Evolutionary conservation across 2,113 vertebrate genomes (phyloP), one percentile per base, ranked within the genome.

Genomic region (Periophthalmus modestus): DNA sequence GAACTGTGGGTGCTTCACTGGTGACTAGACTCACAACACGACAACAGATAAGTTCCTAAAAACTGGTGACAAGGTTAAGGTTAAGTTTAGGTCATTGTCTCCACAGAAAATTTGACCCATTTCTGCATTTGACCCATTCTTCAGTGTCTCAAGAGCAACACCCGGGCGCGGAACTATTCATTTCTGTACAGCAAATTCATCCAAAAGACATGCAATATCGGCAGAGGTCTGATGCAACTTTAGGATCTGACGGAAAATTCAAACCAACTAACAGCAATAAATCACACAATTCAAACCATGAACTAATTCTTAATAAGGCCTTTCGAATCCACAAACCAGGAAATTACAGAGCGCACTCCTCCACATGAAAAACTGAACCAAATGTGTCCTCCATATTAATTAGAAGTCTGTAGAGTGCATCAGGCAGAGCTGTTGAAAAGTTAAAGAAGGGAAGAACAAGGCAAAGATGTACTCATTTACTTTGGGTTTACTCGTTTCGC

Each of bases 281-380:
- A 65, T 34, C 61, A 36, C 14, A 15, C 7, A 36, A 36, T 19
- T 65, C 61, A 39, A 65, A 15, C 28, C 18, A 39, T 3, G 2
- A 65, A 65, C 61, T 36, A 65, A 65, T 65, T 36, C 33, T 15
- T 34, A 36, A 39, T 39, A 33, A 65, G 28, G 28, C 36, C 61
- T n/a, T 65, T 28, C 12, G 33, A 65, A 65, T n/a, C 28, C 61
- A 36, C 33, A 36, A 33, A 5, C 16, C 16, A 7, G 36, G 28
- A 36, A 65, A 65, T 65, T 65, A 65, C 61, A 65, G 61, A 65
- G 61, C 33, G 16, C 3, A 36, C 16, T 65, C 19, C 28, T 16
- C 61, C 61, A 65, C 61, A 65, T 65, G 28, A 65, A 65, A 65
- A 65, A 28, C 61, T 36, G 16, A 11, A 33, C 61, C 34, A 39